These are phyloP conservation scores for Lordiphosa clarofinis DNA, from an alignment of 1,140 invertebrate species.

Conservation along the genomic window DNA sequence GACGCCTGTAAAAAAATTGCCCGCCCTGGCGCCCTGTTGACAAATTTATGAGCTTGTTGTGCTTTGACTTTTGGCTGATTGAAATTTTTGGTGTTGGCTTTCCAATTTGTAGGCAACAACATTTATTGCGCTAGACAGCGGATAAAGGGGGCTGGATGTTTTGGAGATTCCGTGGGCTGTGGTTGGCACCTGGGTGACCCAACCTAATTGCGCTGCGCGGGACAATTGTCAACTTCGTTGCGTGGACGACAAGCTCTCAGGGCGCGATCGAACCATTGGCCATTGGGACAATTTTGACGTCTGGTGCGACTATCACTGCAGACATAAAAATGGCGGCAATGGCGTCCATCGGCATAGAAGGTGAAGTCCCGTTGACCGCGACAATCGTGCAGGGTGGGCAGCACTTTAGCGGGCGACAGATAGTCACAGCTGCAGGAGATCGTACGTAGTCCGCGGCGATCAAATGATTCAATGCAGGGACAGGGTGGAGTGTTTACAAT, in stretches of 20 bases:
- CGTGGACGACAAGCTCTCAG: conserved; percentile 26
- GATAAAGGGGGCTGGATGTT: no score
- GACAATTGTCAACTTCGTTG: conserved; percentile 29
- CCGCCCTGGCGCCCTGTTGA: conserved; percentile 39
- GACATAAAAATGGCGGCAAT: conserved; percentile 46
- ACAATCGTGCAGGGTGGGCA: conserved; percentile 27
- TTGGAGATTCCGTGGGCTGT: no score
- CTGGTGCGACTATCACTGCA: conserved; percentile 29
- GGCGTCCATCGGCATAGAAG: conserved; percentile 23
- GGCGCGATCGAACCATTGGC: conserved; percentile 45
- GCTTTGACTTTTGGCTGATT: conserved; percentile 52
- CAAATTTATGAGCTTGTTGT: conserved; percentile 74
- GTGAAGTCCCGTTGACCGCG: conserved; percentile 27
- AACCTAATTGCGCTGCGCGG: conserved; percentile 29
- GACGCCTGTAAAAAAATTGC: conserved; percentile 51
- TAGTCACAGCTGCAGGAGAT: no score
- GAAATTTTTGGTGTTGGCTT: conserved; percentile 54
- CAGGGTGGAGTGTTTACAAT: neutral
- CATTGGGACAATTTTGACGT: conserved; percentile 30
- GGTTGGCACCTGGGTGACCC: neutral
- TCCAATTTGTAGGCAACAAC: conserved; percentile 6
- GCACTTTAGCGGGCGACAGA: neutral
- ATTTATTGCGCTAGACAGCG: conserved; percentile 31
- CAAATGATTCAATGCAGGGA: neutral
- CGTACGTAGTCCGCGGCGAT: no score